These are phyloP conservation scores for Drosophila rellima DNA, from an alignment of 2,888 invertebrate genomes.

Conservation along the genomic window DNA sequence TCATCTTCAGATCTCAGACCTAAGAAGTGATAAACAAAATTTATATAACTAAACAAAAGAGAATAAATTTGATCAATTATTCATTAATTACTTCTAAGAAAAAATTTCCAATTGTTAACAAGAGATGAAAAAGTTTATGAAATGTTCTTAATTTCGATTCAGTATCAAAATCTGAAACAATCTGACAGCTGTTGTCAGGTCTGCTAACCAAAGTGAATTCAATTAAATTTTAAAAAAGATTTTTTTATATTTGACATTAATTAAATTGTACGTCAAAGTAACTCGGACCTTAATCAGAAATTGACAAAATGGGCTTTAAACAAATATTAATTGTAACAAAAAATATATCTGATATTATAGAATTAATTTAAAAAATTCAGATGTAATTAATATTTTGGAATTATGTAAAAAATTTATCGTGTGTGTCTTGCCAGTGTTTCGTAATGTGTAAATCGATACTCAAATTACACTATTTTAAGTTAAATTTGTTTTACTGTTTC, in stretches of 20 bases:
- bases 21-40: neutral
- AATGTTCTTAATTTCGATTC: neutral
- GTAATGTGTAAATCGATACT: neutral
- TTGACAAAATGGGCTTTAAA: neutral
- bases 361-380: neutral
- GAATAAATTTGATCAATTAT: slow-evolving; percentile 14
- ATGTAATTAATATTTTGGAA: no score
- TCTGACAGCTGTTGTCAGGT: neutral
- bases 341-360: neutral
- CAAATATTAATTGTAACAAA: neutral
- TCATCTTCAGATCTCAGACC: slow-evolving; percentile 1
- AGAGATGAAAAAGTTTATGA: neutral
- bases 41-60: neutral
- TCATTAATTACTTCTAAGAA: slow-evolving; percentile 13
- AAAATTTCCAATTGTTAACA: neutral
- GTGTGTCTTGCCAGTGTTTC: neutral
- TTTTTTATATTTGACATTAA: neutral
- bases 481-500: neutral
- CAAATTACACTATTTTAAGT: neutral
- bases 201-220: neutral
- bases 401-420: neutral
- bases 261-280: neutral
- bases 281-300: no score
- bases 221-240: neutral
- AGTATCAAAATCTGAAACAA: neutral